Evolutionary conservation across 2,113 vertebrate species (phyloP), one percentile per base, ranked within the genome.

Genomic region (Willisornis vidua): DNA sequence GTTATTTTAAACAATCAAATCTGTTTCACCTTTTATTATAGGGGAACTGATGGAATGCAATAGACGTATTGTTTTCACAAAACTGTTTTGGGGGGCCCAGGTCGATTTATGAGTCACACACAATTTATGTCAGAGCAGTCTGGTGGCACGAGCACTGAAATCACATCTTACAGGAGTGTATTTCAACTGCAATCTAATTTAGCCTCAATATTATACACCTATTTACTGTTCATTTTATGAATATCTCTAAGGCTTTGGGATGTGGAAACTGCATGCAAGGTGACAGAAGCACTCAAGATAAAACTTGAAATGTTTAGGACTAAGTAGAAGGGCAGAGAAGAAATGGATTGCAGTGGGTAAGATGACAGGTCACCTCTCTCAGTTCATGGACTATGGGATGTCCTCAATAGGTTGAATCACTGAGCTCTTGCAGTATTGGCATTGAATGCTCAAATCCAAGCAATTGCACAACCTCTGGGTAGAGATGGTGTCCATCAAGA

Each of bases 1-100:
- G 33, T 70, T 88, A 76, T 79, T 90, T 90, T 85, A 93, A 93
- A 57, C 58, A 79, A 94, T 78, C 67, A 75, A 58, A 87, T 87
- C 41, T 46, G 4, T 48, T 90, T 91, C 57, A 85, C 43, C 6
- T 85, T 92, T 85, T 74, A 91, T 92, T 92, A 80, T 6, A 46
- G 54, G 65, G 63, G 8, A 28, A 49, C 31, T 58, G 31, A 28
- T 22, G 19, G 41, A 91, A 77, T 41, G 28, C 10, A 82, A 49
- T 19, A 62, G 51, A 29, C 37, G 75, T 61, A 73, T 28, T 82
- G 22, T 41, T 96, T 90, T 75, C 48, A 39, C 41, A 61, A 62
- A 96, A 55, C 5, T 23, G 23, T 65, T 90, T 87, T 46, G 46
- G 66, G 72, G 45, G 90, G 5, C 12, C 52, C 43, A 28, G 77